phyloP scores from a whole-genome alignment of 1,140 invertebrate species.

The Halictus rubicundus region DNA sequence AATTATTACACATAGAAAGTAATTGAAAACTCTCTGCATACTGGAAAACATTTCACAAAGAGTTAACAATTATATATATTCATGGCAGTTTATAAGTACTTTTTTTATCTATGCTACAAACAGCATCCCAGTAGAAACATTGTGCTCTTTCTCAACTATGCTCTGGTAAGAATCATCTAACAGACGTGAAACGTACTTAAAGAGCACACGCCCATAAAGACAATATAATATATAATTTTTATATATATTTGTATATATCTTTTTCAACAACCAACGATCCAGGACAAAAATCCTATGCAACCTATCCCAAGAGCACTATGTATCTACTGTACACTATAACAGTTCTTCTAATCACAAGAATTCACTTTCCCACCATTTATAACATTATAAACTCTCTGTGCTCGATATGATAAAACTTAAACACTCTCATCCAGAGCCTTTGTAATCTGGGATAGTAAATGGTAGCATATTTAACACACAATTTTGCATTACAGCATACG shows the following conservation, averaged over 20 bases:
- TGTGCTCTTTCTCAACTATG: slow-evolving; percentile 43
- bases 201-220: slow-evolving; percentile 33
- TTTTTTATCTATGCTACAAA: slow-evolving; percentile 65
- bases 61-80: slow-evolving; percentile 53
- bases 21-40: slow-evolving; percentile 54
- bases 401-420: slow-evolving; percentile 67
- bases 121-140: slow-evolving; percentile 52
- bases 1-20: slow-evolving; percentile 60
- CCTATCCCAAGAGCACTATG: slow-evolving; percentile 45
- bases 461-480: slow-evolving; percentile 55
- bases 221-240: slow-evolving; percentile 42
- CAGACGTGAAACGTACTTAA: slow-evolving; percentile 8
- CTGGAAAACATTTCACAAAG: slow-evolving; percentile 17
- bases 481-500: slow-evolving; percentile 60
- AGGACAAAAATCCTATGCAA: slow-evolving; percentile 25
- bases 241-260: slow-evolving; percentile 41
- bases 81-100: slow-evolving; percentile 67
- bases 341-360: slow-evolving; percentile 67
- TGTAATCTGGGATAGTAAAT: slow-evolving; percentile 64
- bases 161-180: slow-evolving; percentile 21
- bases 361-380: slow-evolving; percentile 65
- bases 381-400: slow-evolving; percentile 70
- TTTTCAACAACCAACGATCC: slow-evolving; percentile 46
- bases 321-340: slow-evolving; percentile 59
- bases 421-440: slow-evolving; percentile 71